Conservation (phyloP, 2,888 invertebrate genomes). For the Malthinus seriepunctatus region DNA sequence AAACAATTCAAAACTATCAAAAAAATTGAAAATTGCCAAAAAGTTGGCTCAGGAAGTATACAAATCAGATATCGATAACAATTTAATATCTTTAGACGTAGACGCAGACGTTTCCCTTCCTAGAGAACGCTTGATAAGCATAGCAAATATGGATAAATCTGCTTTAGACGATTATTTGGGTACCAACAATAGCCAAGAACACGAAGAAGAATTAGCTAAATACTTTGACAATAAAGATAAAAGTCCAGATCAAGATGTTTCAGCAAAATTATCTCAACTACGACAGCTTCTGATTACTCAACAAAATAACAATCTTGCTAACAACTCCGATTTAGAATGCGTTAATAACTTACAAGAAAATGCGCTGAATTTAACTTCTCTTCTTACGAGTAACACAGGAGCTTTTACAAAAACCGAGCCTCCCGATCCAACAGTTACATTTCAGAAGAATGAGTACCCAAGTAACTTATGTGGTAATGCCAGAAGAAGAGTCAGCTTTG, state of each 20-base stretch:
- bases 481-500: slow-evolving; percentile 62
- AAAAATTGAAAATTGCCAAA: slow-evolving; percentile 38
- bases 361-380: slow-evolving; percentile 17
- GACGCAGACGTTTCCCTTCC: slow-evolving; percentile 36
- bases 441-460: slow-evolving; percentile 5
- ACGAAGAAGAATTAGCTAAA: slow-evolving; percentile 82
- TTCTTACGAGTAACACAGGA: slow-evolving; percentile 19
- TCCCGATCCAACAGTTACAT: neutral
- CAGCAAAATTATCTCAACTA: slow-evolving; percentile 70
- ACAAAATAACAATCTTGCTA: slow-evolving; percentile 56
- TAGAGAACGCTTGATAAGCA: slow-evolving; percentile 72
- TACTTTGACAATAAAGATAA: slow-evolving; percentile 70
- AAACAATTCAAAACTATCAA: slow-evolving; percentile 25
- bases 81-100: slow-evolving; percentile 22
- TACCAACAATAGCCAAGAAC: slow-evolving; percentile 75
- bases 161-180: slow-evolving; percentile 81
- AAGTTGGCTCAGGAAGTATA: slow-evolving; percentile 21
- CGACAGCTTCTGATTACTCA: slow-evolving; percentile 61
- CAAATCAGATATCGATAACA: slow-evolving; percentile 19
- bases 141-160: slow-evolving; percentile 79
- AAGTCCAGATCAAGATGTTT: slow-evolving; percentile 45
- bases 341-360: slow-evolving; percentile 1
- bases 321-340: slow-evolving; percentile 27
- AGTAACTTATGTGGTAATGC: slow-evolving; percentile 33
- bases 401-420: slow-evolving; percentile 29